Base-by-base conservation (phyloP, 2,113 vertebrate genomes). In the Prunella fulvescens region DNA sequence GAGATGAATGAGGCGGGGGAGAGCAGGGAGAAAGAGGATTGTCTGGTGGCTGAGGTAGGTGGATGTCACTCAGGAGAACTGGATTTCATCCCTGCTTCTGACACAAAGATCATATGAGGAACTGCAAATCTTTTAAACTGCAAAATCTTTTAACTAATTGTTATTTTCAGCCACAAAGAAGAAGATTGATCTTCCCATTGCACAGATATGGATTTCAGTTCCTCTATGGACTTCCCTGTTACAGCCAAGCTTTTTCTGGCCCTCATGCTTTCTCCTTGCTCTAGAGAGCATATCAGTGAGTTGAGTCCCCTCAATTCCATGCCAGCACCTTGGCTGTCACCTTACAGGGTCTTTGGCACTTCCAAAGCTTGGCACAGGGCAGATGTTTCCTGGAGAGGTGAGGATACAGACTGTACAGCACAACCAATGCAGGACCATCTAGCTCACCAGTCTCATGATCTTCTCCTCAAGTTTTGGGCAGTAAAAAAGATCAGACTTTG, bases 11-110 rank as follows among this genome's bases (percentile, higher is more conserved):
- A 91, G 72, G 58, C 0, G 1, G 51, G 79, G 79, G 33, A 92
- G 56, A 92, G 47, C 20, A 62, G 64, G 51, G 77, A 88, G 76
- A 91, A 86, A 80, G 45, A 0, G 1, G 16, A 19, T 40, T 95
- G 51, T 90, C 80, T 93, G 60, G 48, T 95, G 64, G 24, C 64
- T 78, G 80, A 81, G 22, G 69, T 64, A 81, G 67, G 53, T 84
- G 48, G 58, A 78, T 90, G 22, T 71, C 83, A 74, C 48, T 82
- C 39, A 86, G 19, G 37, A 93, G 64, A 92, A 70, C 17, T 69
- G 72, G 31, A 93, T 88, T 88, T 91, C n/a, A 86, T 56, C 60
- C 64, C 19, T 88, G 51, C 17, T 33, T 73, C 60, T 93, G 88
- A 77, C 72, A 88, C 31, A 78, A 81, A 73, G 25, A 70, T 86